These are phyloP conservation scores for Myotis lucifugus DNA, from an alignment of 2,113 vertebrate species.

Conservation along the genomic window DNA sequence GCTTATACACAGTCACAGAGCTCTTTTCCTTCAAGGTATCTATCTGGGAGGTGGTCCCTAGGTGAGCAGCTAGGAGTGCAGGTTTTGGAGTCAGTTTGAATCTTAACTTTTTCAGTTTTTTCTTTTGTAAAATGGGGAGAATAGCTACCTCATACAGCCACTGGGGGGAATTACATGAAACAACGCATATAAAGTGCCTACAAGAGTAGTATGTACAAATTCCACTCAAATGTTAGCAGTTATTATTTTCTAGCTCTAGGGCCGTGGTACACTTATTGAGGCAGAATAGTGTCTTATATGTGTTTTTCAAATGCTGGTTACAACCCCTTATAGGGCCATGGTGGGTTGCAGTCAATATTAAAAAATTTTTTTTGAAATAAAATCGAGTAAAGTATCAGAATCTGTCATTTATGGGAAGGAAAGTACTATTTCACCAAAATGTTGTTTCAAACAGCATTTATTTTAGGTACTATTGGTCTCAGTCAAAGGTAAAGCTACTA, in stretches of 20 bases:
- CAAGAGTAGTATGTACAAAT: neutral
- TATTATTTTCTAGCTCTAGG: neutral
- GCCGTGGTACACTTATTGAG: neutral
- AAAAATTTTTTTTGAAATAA: neutral
- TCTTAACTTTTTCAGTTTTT: neutral
- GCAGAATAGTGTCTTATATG: neutral
- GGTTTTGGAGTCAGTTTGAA: neutral
- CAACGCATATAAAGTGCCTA: neutral
- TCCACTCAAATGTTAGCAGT: too few species aligned
- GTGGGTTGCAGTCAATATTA: neutral
- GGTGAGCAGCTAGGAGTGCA: neutral
- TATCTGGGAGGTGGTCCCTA: too few species aligned
- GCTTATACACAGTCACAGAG: neutral
- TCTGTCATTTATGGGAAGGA: neutral
- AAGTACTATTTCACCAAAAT: neutral
- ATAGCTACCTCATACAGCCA: neutral
- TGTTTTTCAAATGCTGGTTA: neutral
- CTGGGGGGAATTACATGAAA: neutral
- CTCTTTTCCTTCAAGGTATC: neutral
- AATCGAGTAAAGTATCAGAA: neutral
- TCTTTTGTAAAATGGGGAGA: neutral
- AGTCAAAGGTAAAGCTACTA: neutral
- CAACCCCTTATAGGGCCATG: neutral
- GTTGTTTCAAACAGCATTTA: neutral
- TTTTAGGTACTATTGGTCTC: neutral